Conservation (phyloP, 2,797 vertebrate species). For the Mus caroli region DNA sequence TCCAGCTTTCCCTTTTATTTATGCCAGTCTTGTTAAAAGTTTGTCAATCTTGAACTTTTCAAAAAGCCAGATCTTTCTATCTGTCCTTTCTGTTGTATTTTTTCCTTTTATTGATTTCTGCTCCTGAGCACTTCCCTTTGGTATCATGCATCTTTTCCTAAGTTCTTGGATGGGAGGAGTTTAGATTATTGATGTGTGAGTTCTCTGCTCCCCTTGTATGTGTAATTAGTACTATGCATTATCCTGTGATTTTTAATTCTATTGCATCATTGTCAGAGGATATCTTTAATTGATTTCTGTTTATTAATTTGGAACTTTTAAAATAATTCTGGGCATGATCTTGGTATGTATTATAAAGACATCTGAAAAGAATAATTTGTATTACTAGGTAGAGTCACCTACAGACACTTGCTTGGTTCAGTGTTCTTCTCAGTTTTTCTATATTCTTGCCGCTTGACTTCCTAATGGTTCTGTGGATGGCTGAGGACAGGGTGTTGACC, state of each 20-base stretch:
- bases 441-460: neutral
- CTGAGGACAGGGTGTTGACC: neutral
- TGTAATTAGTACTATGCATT: neutral
- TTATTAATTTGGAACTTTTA: neutral
- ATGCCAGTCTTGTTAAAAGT: neutral
- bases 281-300: neutral
- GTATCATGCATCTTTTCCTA: neutral
- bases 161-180: neutral
- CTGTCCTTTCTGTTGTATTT: conserved; percentile 3
- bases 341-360: neutral
- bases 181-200: neutral
- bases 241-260: neutral
- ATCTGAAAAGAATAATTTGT: conserved; percentile 20
- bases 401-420: neutral
- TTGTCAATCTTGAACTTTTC: conserved; percentile 9
- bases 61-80: conserved; percentile 7
- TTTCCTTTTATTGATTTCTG: conserved; percentile 23
- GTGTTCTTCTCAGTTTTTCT: neutral
- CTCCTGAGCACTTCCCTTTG: neutral
- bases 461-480: neutral
- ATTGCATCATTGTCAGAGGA: neutral
- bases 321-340: neutral
- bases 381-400: neutral
- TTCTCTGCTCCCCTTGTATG: neutral
- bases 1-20: neutral